Percentiles rank a stretch among this genome's conserved stretches.
Conservation (phyloP, 2,888 invertebrate species). For the Amiota communis region DNA sequence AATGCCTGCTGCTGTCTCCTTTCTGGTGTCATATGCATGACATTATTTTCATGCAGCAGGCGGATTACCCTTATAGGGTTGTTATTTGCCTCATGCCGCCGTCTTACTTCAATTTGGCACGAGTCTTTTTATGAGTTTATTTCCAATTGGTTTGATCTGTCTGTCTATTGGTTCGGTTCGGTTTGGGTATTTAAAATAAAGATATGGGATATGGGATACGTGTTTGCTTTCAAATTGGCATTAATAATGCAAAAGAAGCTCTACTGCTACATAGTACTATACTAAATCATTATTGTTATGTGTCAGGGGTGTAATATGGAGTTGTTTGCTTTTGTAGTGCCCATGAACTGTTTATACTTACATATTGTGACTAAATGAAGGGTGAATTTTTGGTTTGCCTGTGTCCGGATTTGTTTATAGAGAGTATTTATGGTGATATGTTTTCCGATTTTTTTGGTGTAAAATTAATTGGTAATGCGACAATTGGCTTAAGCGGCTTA, state of each 20-base stretch:
- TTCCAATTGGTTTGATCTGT: too few species aligned
- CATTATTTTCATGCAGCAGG: constrained; percentile 10
- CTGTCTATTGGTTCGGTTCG: too few species aligned
- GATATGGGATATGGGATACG: background rate
- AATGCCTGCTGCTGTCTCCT: constrained; percentile 5
- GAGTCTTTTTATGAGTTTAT: background rate
- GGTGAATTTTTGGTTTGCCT: too few species aligned
- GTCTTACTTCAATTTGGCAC: background rate
- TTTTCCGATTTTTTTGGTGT: background rate
- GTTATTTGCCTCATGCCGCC: background rate
- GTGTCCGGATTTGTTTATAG: too few species aligned
- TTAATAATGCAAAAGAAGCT: constrained; percentile 10
- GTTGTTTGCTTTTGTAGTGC: background rate
- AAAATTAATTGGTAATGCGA: background rate
- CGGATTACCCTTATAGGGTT: background rate
- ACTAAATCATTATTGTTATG: background rate
- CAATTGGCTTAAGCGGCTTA: background rate
- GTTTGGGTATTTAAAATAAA: too few species aligned
- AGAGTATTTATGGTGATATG: background rate
- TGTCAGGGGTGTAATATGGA: background rate
- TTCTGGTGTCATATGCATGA: background rate
- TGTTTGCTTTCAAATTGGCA: constrained; percentile 11
- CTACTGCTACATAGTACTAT: background rate
- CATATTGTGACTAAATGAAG: too few species aligned
- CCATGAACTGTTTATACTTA: too few species aligned